Conservation (phyloP, 2,888 invertebrate genomes). For the Synergus itoensis region DNA sequence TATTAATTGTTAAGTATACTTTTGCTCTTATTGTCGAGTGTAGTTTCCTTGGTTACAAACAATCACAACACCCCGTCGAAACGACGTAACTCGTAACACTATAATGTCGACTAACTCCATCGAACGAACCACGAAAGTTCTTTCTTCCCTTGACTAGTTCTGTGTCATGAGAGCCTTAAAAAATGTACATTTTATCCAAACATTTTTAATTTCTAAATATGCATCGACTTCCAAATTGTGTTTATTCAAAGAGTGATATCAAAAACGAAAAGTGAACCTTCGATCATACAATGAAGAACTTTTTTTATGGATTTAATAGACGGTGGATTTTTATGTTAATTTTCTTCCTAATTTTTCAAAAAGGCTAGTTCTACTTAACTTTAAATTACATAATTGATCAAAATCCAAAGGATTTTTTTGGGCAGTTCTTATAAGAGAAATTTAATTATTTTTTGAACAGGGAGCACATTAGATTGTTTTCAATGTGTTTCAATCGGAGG, state of each 20-base stretch:
- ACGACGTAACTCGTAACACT: slow-evolving; percentile 44
- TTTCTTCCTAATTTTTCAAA: background rate
- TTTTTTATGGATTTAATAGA: background rate
- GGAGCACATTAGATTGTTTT: slow-evolving; percentile 93
- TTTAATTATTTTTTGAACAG: slow-evolving; percentile 69
- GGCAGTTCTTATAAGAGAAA: background rate
- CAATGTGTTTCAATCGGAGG: slow-evolving; percentile 97
- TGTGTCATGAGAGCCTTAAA: background rate
- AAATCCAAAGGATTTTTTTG: too few relatives aligned
- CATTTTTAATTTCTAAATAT: background rate
- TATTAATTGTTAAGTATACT: slow-evolving; percentile 4
- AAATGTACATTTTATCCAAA: slow-evolving; percentile 10
- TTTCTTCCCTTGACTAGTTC: background rate
- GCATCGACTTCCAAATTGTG: slow-evolving; percentile 3
- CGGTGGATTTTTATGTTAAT: slow-evolving; percentile 1
- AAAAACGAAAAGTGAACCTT: background rate
- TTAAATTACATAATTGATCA: background rate
- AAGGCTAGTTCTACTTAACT: background rate
- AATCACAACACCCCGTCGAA: slow-evolving; percentile 59
- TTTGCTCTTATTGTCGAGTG: slow-evolving; percentile 11
- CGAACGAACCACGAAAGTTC: slow-evolving; percentile 40
- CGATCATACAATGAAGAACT: background rate
- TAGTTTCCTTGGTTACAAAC: slow-evolving; percentile 63
- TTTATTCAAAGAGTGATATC: background rate
- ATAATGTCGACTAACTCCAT: slow-evolving; percentile 40